Percentiles rank a stretch among this genome's conserved stretches.
Conservation (phyloP, 2,797 vertebrate genomes). For the Pachyuromys duprasi region DNA sequence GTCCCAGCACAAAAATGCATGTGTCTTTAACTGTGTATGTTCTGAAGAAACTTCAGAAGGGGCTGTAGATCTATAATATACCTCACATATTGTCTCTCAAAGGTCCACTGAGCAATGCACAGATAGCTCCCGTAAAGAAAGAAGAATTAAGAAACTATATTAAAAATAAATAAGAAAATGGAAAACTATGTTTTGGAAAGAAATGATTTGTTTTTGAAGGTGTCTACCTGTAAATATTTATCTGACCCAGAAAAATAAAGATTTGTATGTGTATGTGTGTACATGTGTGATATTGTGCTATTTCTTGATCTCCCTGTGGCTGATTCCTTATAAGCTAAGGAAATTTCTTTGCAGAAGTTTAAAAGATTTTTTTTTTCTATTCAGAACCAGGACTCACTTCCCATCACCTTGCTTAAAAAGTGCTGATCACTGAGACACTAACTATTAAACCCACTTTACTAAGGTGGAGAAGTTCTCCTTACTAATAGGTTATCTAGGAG, state of each 20-base stretch:
- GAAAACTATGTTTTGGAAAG: conserved; percentile 22
- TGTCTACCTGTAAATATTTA: neutral
- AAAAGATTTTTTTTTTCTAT: conserved; percentile 17
- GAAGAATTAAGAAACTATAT: neutral
- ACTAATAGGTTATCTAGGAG: conserved; percentile 53
- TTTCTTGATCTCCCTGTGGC: neutral
- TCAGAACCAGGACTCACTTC: conserved; percentile 13
- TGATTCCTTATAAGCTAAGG: neutral
- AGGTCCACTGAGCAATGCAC: no score
- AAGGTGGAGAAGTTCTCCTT: conserved; percentile 30
- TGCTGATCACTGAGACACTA: conserved; percentile 43
- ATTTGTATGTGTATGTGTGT: neutral
- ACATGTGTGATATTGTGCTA: neutral
- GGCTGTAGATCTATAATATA: neutral
- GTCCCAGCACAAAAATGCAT: neutral
- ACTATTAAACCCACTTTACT: conserved; percentile 64
- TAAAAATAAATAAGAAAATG: conserved; percentile 45
- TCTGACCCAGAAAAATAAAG: conserved; percentile 10
- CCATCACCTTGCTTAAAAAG: conserved; percentile 16
- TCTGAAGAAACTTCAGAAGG: neutral
- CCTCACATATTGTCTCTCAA: neutral
- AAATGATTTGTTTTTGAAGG: neutral
- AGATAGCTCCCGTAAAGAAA: neutral
- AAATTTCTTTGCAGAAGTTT: conserved; percentile 10
- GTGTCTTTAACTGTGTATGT: neutral